Percentiles rank a stretch among this genome's conserved stretches.
phyloP scores from a whole-genome alignment of 2,888 invertebrate species.

The Acronicta aceris region DNA sequence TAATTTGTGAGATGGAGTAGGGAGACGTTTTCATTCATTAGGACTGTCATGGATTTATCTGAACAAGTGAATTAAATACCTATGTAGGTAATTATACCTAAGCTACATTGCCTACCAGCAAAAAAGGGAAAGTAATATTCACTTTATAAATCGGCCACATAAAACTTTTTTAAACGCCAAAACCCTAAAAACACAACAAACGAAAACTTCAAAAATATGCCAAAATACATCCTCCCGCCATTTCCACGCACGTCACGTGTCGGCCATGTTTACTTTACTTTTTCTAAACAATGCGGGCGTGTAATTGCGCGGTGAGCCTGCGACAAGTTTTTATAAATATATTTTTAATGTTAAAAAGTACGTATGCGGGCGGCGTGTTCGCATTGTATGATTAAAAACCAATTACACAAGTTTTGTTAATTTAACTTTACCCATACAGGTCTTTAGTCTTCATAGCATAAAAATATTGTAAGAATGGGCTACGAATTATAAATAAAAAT shows the following conservation, averaged over 20 bases:
- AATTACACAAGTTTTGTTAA: neutral
- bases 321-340: constrained; percentile 53
- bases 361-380: constrained; percentile 23
- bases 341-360: constrained; percentile 59
- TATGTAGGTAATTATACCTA: too few relatives aligned
- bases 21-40: too few relatives aligned
- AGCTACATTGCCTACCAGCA: too few relatives aligned
- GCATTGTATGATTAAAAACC: constrained; percentile 23
- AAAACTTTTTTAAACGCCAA: constrained; percentile 9
- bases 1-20: too few relatives aligned
- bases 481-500: too few relatives aligned
- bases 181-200: constrained; percentile 22
- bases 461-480: too few relatives aligned
- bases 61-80: too few relatives aligned
- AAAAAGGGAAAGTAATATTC: neutral
- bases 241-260: constrained; percentile 49
- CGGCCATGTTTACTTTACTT: constrained; percentile 50
- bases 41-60: too few relatives aligned
- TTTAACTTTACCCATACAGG: neutral
- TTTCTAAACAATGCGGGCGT: constrained; percentile 59
- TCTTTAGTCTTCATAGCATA: too few relatives aligned
- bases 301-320: constrained; percentile 52
- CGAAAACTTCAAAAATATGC: constrained; percentile 36
- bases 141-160: neutral
- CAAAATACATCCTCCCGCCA: constrained; percentile 35